Base-by-base conservation (phyloP, 2,113 vertebrate species). In the Perccottus glenii region DNA sequence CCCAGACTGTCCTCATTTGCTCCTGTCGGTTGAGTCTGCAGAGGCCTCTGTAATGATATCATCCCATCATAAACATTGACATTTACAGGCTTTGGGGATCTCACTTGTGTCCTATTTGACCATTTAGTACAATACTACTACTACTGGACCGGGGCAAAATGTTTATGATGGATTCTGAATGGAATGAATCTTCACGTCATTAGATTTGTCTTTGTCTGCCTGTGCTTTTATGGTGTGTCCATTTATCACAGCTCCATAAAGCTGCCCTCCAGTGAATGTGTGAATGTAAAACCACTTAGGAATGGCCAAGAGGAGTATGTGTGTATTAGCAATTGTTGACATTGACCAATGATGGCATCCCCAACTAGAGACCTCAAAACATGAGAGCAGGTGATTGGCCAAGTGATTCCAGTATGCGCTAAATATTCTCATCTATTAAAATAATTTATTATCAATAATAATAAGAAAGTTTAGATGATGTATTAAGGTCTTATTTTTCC, bases 61-160 rank as follows among this genome's bases (percentile, higher is more conserved):
- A 71, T 55, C 62, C 11, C 60, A 15, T 67, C 61, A 36, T 67
- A 36, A 60, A 59, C 6, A 46, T 40, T 64, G 43, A 67, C 59
- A 11, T 51, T 58, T 67, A 46, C 45, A 63, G 59, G 56, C 57
- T 8, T 70, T 49, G 62, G 67, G 57, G 16, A 64, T 8, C 16
- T 53, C 53, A 16, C 40, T 1, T n/a, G 51, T 36, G 42, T 43
- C 47, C 52, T 16, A 0, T 59, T 44, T 56, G n/a, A 14, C 62
- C 0, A 11, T 51, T 61, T 12, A 62, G 19, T 44, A 1, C 19
- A 38, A 36, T 0, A 9, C 16, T 0, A 33, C 60, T 0, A 9
- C 16, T 0, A 33, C 60, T 40, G 64, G 64, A 55, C 77, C 83
- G 55, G 47, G 38, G 45, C 56, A 57, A 53, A 33, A 49, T 9